Conservation (phyloP, 2,113 vertebrate genomes). For the Saccopteryx bilineata region DNA sequence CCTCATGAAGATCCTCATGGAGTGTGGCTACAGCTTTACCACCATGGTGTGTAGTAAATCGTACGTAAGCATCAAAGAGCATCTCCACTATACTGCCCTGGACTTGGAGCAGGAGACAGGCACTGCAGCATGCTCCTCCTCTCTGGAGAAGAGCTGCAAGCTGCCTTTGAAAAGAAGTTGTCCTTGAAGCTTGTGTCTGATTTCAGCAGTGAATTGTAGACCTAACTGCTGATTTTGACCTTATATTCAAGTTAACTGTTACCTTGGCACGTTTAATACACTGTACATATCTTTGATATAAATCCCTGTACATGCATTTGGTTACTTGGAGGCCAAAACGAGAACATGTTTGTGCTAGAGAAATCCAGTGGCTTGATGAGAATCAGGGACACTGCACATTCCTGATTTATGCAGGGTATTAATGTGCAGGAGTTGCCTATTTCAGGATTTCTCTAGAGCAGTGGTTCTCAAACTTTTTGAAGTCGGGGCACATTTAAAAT, state of each 20-base stretch:
- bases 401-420: not conserved
- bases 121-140: conserved; percentile 88
- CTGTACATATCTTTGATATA: conserved; percentile 82
- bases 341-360: not conserved
- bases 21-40: conserved; percentile 93
- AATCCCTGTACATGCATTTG: conserved; percentile 37
- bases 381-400: not conserved
- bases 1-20: conserved; percentile 94
- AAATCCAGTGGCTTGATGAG: not conserved
- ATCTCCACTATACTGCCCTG: conserved; percentile 89
- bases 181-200: conserved; percentile 86
- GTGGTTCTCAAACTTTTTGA: no score
- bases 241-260: conserved; percentile 79
- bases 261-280: conserved; percentile 82
- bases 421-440: not conserved
- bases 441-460: not conserved
- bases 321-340: not conserved
- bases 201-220: conserved; percentile 82
- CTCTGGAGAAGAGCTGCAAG: conserved; percentile 91
- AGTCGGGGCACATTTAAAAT: no score
- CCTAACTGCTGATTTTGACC: conserved; percentile 82
- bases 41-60: conserved; percentile 93
- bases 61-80: conserved; percentile 93
- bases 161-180: conserved; percentile 88
- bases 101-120: conserved; percentile 92